Percentiles rank a stretch among this genome's conserved stretches.
Evolutionary conservation across 2,797 vertebrate species (phyloP).

Genomic region (Muraenolepis orangiensis): DNA sequence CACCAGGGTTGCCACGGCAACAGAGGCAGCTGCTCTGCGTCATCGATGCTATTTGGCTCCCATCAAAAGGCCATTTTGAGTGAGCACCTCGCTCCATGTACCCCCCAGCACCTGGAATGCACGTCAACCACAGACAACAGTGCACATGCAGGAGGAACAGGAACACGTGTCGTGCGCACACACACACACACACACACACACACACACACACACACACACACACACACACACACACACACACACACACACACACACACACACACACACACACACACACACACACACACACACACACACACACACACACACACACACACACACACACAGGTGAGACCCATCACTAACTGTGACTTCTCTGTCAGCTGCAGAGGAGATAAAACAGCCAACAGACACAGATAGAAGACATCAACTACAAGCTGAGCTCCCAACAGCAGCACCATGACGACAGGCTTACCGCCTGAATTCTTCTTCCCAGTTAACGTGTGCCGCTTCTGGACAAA

Average conservation of each 20-base stretch:
- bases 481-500: background rate
- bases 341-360: background rate
- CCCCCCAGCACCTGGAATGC: conserved; percentile 7
- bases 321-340: background rate
- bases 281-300: too few species aligned
- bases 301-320: background rate
- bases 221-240: background rate
- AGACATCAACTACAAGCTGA: background rate
- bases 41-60: conserved; percentile 52
- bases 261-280: background rate
- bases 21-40: conserved; percentile 70
- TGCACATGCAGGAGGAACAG: too few species aligned
- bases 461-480: background rate
- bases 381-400: background rate
- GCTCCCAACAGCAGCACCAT: background rate
- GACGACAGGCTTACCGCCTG: background rate
- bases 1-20: conserved; percentile 74
- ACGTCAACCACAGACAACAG: background rate
- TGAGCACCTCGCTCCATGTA: conserved; percentile 52
- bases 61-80: conserved; percentile 58
- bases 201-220: conserved; percentile 5
- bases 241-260: conserved; percentile 5
- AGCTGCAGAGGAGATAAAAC: background rate
- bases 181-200: conserved; percentile 6
- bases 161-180: too few species aligned